Percentiles rank a stretch among this genome's conserved stretches.
phyloP scores from a whole-genome alignment of 2,113 vertebrate species.

The Rattus norvegicus region GRCr8 NC_086026.1:55548501-55549000 shows the following conservation, averaged over 20 bases:
- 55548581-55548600: rapidly evolving
- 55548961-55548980: neutral
- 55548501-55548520: no score
- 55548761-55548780: neutral
- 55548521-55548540: neutral
- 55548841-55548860: neutral
- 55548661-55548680: neutral
- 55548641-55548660: neutral
- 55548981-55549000: neutral
- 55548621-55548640: neutral
- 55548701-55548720: neutral
- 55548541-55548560: rapidly evolving
- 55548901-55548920: neutral
- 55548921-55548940: neutral
- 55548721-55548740: neutral
- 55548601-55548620: neutral
- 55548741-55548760: neutral
- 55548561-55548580: neutral
- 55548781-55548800: neutral
- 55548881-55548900: neutral
- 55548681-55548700: neutral
- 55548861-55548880: neutral
- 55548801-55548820: neutral
- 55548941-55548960: neutral
- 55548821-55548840: neutral